A percentile compares a stretch with the other conserved stretches of the same genome.
These are phyloP conservation scores for Malacosoma neustria DNA, from an alignment of 2,888 invertebrate species.

Conservation along the genomic window DNA sequence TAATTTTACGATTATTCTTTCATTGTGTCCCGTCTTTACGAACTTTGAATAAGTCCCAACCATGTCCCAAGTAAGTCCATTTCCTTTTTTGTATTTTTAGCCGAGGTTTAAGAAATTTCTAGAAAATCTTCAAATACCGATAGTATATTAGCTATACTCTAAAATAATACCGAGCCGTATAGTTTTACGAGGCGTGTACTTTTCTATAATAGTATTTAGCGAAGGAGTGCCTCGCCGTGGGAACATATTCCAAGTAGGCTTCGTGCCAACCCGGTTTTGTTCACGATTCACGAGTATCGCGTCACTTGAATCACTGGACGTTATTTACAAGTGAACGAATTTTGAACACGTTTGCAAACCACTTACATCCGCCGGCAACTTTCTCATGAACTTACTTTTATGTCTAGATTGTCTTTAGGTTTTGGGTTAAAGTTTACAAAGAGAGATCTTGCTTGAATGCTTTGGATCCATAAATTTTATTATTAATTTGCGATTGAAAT, in stretches of 20 bases:
- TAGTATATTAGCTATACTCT: no score
- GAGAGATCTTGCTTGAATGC: no score
- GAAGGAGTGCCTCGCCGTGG: constrained; percentile 6
- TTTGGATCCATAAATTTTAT: no score
- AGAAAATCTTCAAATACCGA: no score
- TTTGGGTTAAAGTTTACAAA: not conserved
- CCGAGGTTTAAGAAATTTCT: no score
- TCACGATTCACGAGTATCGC: constrained; percentile 20
- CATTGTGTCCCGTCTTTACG: no score
- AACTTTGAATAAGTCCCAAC: no score
- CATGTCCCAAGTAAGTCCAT: no score
- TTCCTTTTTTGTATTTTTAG: no score
- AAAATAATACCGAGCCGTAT: no score
- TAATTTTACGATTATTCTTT: no score
- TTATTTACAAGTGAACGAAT: constrained; percentile 38
- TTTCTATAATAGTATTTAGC: constrained; percentile 34
- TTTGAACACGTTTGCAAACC: constrained; percentile 27
- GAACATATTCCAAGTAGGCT: not conserved
- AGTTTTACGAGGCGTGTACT: not conserved
- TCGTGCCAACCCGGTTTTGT: constrained; percentile 41
- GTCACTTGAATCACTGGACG: not conserved
- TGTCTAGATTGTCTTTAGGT: not conserved
- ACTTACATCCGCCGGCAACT: constrained; percentile 32
- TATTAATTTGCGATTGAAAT: no score
- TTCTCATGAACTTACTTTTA: constrained; percentile 20